A percentile compares a stretch with the other conserved stretches of the same genome.
Evolutionary conservation across 2,888 invertebrate species (phyloP).

Genomic region (Gnatocerus cornutus): DNA sequence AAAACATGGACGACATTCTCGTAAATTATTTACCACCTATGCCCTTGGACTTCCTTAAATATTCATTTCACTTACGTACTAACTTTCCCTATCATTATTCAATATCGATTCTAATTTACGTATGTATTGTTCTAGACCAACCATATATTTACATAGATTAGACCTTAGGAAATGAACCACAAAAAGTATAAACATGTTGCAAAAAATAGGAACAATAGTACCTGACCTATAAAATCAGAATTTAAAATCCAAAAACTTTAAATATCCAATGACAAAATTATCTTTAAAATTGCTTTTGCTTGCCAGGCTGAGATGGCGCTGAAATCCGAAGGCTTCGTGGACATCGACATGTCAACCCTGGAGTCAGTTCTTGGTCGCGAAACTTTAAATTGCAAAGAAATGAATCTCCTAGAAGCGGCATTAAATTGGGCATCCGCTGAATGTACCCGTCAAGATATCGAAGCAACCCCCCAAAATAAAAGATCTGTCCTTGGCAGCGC

Average conservation of each 20-base stretch:
- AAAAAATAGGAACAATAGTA: too few relatives aligned
- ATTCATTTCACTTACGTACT: background rate
- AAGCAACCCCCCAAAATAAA: conserved; percentile 86
- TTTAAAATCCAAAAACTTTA: background rate
- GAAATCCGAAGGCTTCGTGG: conserved; percentile 95
- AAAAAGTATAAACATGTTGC: too few relatives aligned
- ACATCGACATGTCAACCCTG: conserved; percentile 94
- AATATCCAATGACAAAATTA: background rate
- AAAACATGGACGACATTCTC: conserved; percentile 56
- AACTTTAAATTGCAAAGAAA: conserved; percentile 96
- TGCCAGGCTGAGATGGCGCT: conserved; percentile 95
- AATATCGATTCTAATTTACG: conserved; percentile 5
- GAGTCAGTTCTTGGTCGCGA: conserved; percentile 93
- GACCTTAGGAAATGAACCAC: conserved; percentile 21
- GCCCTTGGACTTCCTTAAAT: conserved; percentile 31
- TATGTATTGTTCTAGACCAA: too few relatives aligned
- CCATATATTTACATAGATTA: conserved; percentile 15
- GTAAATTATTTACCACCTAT: conserved; percentile 26
- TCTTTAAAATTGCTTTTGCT: background rate
- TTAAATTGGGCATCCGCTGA: conserved; percentile 95
- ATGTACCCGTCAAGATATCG: conserved; percentile 88
- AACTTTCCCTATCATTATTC: background rate
- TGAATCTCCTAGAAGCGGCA: conserved; percentile 91
- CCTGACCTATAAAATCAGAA: too few relatives aligned
- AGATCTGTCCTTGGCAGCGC: conserved; percentile 84